A percentile compares a stretch with the other conserved stretches of the same genome.
Conservation (phyloP, 1,140 invertebrate genomes). For the Gryllus bimaculatus region DNA sequence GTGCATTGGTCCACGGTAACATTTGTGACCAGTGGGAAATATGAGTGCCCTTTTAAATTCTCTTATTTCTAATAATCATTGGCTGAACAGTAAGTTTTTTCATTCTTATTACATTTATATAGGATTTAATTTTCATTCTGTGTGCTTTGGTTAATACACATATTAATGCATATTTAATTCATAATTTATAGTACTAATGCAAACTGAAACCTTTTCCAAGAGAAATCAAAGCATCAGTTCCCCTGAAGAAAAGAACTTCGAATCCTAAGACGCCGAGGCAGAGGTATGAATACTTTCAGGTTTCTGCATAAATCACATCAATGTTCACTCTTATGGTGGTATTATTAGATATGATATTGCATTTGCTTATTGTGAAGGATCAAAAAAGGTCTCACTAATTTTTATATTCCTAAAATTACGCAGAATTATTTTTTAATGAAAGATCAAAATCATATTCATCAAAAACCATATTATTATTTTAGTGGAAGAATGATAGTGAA, state of each 20-base stretch:
- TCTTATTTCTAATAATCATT: conserved; percentile 35
- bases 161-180: neutral
- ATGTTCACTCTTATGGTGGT: neutral
- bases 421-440: neutral
- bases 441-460: too few relatives aligned
- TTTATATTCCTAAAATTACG: neutral
- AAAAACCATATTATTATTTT: too few relatives aligned
- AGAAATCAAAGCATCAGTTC: conserved; percentile 12
- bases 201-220: conserved; percentile 13
- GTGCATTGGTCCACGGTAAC: conserved; percentile 29
- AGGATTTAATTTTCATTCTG: neutral
- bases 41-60: conserved; percentile 8
- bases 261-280: conserved; percentile 23
- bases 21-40: conserved; percentile 26
- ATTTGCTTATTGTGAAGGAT: too few relatives aligned
- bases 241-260: conserved; percentile 24
- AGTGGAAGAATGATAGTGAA: too few relatives aligned
- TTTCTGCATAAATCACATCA: neutral
- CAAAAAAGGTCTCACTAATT: neutral
- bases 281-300: conserved; percentile 17
- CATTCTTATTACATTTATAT: conserved; percentile 5
- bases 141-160: neutral
- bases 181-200: conserved; percentile 22
- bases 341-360: neutral
- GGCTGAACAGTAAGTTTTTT: conserved; percentile 32